These are phyloP conservation scores for Trogon surrucura DNA, from an alignment of 2,113 vertebrate genomes.

Conservation along the genomic window DNA sequence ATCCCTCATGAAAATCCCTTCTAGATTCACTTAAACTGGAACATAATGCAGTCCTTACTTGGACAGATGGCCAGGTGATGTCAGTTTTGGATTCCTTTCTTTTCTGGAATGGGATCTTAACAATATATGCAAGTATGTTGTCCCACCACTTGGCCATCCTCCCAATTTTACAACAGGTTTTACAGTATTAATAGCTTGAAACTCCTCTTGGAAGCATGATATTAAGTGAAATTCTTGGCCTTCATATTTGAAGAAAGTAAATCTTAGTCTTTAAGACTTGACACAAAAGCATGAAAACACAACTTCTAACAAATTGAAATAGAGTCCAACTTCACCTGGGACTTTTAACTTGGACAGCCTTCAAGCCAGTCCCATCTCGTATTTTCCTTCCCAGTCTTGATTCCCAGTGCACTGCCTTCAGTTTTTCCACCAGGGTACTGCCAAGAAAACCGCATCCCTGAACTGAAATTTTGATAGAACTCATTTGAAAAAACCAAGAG, in stretches of 20 bases:
- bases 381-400: neutral
- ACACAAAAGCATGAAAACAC: neutral
- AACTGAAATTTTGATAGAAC: neutral
- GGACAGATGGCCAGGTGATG: neutral
- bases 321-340: neutral
- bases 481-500: neutral
- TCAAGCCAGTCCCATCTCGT: neutral
- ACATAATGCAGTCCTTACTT: neutral
- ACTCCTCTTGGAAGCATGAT: neutral
- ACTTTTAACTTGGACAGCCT: neutral
- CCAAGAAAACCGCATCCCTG: neutral
- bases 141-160: neutral
- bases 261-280: neutral
- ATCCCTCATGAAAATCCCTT: neutral
- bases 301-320: neutral
- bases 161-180: neutral
- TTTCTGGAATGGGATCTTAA: neutral
- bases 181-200: neutral
- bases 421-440: neutral
- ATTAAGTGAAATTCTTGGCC: neutral
- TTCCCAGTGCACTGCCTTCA: neutral
- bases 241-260: neutral
- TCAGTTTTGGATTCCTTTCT: neutral
- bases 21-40: neutral
- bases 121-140: neutral